Conservation (phyloP, 1,140 invertebrate species). For the Drosophila bifasciata region DNA sequence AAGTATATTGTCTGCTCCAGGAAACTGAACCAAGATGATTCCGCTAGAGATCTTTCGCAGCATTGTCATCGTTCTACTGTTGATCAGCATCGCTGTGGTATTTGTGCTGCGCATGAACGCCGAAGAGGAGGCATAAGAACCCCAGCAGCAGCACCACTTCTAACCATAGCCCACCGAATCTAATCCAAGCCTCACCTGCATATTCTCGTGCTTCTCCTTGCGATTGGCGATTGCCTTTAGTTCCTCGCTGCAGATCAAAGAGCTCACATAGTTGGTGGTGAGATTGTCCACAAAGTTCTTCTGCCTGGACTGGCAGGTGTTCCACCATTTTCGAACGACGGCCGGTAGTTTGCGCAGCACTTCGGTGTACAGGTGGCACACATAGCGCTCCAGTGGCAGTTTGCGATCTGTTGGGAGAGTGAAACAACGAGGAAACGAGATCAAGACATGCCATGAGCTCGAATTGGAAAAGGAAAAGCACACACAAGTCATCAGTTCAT, state of each 20-base stretch:
- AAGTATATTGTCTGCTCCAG: neutral
- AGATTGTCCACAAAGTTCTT: constrained; percentile 90
- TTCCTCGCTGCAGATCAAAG: constrained; percentile 89
- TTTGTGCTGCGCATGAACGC: constrained; percentile 42
- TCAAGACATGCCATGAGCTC: constrained; percentile 14
- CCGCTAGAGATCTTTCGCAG: constrained; percentile 57
- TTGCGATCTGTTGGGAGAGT: constrained; percentile 48
- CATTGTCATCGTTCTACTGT: constrained; percentile 54
- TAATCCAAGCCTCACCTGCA: constrained; percentile 85
- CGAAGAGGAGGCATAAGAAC: neutral
- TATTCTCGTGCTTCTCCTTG: constrained; percentile 87
- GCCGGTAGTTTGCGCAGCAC: constrained; percentile 90
- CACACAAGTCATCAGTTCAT: neutral
- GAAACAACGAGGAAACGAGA: neutral
- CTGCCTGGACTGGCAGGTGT: constrained; percentile 87
- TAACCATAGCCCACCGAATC: neutral
- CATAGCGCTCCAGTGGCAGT: constrained; percentile 86
- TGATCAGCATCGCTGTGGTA: constrained; percentile 35
- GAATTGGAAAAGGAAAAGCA: constrained; percentile 4
- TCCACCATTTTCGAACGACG: constrained; percentile 93
- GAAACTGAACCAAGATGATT: constrained; percentile 27
- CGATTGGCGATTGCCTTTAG: constrained; percentile 86
- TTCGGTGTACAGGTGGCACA: constrained; percentile 88
- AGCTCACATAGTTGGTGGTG: constrained; percentile 90
- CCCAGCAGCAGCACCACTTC: too few relatives aligned